Conservation (phyloP, 2,113 vertebrate species). For the Cavia aperea region DNA sequence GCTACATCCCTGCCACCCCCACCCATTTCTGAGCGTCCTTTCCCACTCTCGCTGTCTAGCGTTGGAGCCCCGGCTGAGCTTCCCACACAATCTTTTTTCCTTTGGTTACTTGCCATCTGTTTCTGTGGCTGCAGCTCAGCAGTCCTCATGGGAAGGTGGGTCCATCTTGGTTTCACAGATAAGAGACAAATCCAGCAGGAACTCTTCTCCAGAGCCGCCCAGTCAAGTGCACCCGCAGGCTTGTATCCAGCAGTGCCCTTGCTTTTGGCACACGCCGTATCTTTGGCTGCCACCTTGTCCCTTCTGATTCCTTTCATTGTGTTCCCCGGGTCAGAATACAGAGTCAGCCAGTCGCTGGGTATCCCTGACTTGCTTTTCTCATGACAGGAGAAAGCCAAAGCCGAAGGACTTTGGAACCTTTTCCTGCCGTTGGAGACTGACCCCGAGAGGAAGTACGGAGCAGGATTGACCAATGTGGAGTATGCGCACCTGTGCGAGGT, state of each 20-base stretch:
- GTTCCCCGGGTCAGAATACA: background rate
- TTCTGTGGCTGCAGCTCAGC: background rate
- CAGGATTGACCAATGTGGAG: conserved; percentile 73
- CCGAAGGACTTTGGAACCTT: conserved; percentile 76
- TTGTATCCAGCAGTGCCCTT: background rate
- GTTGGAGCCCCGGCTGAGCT: background rate
- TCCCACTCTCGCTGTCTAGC: no score
- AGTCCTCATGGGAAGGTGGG: background rate
- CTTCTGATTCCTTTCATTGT: background rate
- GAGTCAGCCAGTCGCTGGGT: background rate
- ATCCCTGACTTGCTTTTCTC: background rate
- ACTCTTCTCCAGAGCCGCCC: background rate
- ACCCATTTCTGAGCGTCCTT: background rate
- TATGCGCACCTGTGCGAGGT: conserved; percentile 74
- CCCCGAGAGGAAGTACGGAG: conserved; percentile 70
- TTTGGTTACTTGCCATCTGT: background rate
- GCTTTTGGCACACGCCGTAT: background rate
- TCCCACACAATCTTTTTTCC: background rate
- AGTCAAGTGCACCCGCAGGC: no score
- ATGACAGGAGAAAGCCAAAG: conserved; percentile 71
- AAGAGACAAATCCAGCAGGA: background rate
- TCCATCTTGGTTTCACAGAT: background rate
- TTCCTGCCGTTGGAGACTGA: conserved; percentile 74
- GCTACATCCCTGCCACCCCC: no score
- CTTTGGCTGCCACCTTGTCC: background rate